phyloP scores from a whole-genome alignment of 2,888 invertebrate species.

The Toxonevra muliebris region DNA sequence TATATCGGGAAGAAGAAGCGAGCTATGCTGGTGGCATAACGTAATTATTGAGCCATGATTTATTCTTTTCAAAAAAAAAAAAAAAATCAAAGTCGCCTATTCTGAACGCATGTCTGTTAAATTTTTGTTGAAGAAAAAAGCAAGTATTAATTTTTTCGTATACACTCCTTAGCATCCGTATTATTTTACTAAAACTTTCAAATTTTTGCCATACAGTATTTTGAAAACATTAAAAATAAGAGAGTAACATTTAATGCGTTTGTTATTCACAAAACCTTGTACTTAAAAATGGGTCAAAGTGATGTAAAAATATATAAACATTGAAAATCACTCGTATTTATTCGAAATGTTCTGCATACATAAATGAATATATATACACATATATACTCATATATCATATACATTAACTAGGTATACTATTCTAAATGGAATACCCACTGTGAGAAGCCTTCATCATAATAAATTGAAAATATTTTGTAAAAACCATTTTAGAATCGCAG shows the following conservation, averaged over 20 bases:
- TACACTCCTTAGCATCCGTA: too few species aligned
- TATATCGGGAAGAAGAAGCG: too few species aligned
- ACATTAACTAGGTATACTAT: not conserved
- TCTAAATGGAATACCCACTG: constrained; percentile 27
- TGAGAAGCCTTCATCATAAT: constrained; percentile 17
- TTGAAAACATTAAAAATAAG: not conserved
- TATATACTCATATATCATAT: not conserved
- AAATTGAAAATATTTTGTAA: constrained; percentile 24
- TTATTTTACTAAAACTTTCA: too few species aligned
- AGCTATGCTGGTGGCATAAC: too few species aligned
- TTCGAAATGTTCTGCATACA: not conserved
- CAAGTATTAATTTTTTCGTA: too few species aligned
- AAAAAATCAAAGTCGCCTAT: too few species aligned
- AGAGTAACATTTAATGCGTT: too few species aligned
- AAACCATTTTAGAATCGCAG: constrained; percentile 24
- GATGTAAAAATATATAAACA: not conserved
- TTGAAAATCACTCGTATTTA: not conserved
- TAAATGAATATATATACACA: not conserved
- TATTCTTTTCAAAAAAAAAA: too few species aligned
- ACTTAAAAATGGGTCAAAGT: constrained; percentile 1
- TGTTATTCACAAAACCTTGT: not conserved
- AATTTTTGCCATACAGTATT: not conserved
- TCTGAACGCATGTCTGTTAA: too few species aligned
- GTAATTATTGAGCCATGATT: too few species aligned
- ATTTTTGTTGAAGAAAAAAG: too few species aligned